Percentiles rank a stretch among this genome's conserved stretches.
Conservation (phyloP, 2,888 invertebrate genomes). For the Kuschelorhynchus macadamiae region DNA sequence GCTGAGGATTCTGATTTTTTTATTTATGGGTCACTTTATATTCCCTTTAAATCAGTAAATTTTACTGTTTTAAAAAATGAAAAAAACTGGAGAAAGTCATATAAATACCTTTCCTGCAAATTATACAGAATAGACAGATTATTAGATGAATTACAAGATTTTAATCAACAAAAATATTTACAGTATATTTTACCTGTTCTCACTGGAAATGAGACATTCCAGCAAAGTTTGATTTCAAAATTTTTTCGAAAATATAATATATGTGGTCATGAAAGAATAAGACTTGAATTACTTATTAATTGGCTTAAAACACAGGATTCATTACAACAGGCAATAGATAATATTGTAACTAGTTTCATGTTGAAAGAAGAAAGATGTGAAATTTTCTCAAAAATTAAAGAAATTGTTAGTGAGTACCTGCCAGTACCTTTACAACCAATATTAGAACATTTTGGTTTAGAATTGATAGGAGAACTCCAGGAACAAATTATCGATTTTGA, state of each 20-base stretch:
- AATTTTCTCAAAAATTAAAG: conserved; percentile 73
- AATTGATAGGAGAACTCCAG: background rate
- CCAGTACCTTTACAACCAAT: conserved; percentile 72
- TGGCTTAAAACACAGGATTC: conserved; percentile 81
- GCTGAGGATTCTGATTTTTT: conserved; percentile 97
- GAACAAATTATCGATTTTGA: no score
- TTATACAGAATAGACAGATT: conserved; percentile 82
- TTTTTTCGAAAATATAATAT: conserved; percentile 71
- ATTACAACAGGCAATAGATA: conserved; percentile 78
- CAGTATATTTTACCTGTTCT: conserved; percentile 84
- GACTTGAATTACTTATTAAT: conserved; percentile 77
- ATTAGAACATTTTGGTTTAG: conserved; percentile 71
- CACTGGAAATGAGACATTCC: conserved; percentile 91
- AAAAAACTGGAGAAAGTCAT: conserved; percentile 52
- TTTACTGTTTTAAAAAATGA: background rate
- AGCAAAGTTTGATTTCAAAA: conserved; percentile 75
- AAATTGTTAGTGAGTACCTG: conserved; percentile 77
- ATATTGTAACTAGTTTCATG: conserved; percentile 76
- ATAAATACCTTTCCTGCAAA: conserved; percentile 73
- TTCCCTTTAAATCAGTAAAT: conserved; percentile 81
- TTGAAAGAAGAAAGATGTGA: background rate
- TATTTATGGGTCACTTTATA: conserved; percentile 86
- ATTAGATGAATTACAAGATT: conserved; percentile 70
- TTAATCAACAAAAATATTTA: conserved; percentile 52
- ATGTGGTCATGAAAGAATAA: conserved; percentile 68